A percentile compares a stretch with the other conserved stretches of the same genome.
Conservation (phyloP, 2,797 vertebrate species). For the Sitta carolinensis region DNA sequence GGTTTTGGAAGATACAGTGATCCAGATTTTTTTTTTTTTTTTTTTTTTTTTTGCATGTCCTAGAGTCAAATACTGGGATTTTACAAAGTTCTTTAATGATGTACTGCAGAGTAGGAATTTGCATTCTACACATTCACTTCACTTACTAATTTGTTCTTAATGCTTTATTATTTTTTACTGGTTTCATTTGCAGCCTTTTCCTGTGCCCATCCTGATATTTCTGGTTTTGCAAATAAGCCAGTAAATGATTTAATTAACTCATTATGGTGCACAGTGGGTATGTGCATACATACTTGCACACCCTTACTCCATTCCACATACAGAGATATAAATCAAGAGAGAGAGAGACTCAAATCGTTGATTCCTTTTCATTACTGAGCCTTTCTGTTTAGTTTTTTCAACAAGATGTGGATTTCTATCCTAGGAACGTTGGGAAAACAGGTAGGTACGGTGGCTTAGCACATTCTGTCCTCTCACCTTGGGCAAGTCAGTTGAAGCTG, state of each 20-base stretch:
- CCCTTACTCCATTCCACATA: background rate
- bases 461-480: background rate
- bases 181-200: background rate
- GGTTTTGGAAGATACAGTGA: background rate
- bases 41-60: background rate
- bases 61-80: background rate
- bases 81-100: background rate
- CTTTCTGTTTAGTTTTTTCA: background rate
- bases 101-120: background rate
- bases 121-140: background rate
- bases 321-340: background rate
- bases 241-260: background rate
- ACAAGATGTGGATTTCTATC: background rate
- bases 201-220: background rate
- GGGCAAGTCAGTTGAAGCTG: background rate
- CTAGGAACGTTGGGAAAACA: background rate
- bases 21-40: slow-evolving; percentile 3
- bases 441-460: background rate
- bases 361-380: background rate
- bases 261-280: background rate
- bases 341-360: background rate
- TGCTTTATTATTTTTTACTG: background rate
- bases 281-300: background rate
- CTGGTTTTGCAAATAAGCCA: background rate
- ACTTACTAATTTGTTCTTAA: background rate